Percentiles rank a stretch among this genome's conserved stretches.
Evolutionary conservation across 2,113 vertebrate species (phyloP).

Genomic region (Istiophorus platypterus): DNA sequence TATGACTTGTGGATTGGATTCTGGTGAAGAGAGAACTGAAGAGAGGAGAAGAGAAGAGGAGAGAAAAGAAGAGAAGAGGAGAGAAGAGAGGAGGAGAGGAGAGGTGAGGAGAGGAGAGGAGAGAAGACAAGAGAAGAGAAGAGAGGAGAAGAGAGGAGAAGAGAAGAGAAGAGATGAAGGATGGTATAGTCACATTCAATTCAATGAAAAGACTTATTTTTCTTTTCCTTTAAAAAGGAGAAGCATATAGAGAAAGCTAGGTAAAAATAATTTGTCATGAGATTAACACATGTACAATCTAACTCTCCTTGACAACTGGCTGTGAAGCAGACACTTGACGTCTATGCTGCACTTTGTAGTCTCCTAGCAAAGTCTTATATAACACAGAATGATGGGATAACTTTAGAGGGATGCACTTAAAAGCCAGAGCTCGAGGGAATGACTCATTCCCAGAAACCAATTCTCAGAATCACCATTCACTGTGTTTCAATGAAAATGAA

Average conservation of each 20-base stretch:
- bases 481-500: slow-evolving; percentile 14
- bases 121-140: not conserved
- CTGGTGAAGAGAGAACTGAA: not conserved
- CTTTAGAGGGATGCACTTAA: slow-evolving; percentile 48
- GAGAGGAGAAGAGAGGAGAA: not conserved
- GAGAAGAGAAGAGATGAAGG: not conserved
- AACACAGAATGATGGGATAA: slow-evolving; percentile 52
- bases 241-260: not conserved
- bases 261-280: slow-evolving; percentile 32
- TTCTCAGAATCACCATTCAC: slow-evolving; percentile 38
- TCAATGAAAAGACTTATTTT: not conserved
- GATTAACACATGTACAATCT: slow-evolving; percentile 11
- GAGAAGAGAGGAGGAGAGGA: not conserved
- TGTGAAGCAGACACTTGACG: slow-evolving; percentile 26
- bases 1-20: slow-evolving; percentile 17
- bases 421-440: slow-evolving; percentile 36
- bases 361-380: slow-evolving; percentile 34
- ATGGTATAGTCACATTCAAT: not conserved
- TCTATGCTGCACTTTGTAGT: slow-evolving; percentile 47
- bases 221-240: not conserved
- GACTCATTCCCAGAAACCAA: slow-evolving; percentile 45
- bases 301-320: slow-evolving; percentile 12
- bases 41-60: not conserved
- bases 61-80: not conserved
- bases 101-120: not conserved